Evolutionary conservation across 1,140 invertebrate genomes (phyloP), one percentile per base, ranked within the genome.

Genomic region (Sminthurides bifidus): DNA sequence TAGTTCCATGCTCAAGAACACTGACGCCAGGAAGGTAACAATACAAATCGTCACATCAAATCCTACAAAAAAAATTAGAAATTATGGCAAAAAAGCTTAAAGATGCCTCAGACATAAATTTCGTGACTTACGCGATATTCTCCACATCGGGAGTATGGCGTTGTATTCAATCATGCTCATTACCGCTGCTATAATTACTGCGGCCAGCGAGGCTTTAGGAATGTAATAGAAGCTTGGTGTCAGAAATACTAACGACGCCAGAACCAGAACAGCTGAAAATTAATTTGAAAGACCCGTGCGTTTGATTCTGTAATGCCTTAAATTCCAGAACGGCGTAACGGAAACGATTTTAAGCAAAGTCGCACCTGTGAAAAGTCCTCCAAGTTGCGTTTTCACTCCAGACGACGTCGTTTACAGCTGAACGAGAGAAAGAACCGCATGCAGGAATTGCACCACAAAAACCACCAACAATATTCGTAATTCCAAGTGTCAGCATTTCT

Each of bases 341-440:
- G 30, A 27, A 43, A 31, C n/a, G 33, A 41, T 52, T 26, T 27
- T 8, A 40, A 10, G 24, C 15, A 59, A 44, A 40, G 19, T 35
- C 27, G 64, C 72, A 81, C 85, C 90, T 43, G 92, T 95, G 60
- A 87, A 85, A 37, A 94, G 70, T 29, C 90, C 89, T 43, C 88
- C 87, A 26, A 91, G 68, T 0, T 89, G 84, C 3, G 88, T 92
- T 63, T 81, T 77, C 0, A 92, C 90, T 10, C 92, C 92, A 69
- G 87, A 92, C 2, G 88, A n/a, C 88, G 66, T 93, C 86, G 72
- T 95, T 94, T 0, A 97, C 89, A 26, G 92, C 91, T 53, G 87
- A 92, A 57, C 89, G 77, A 2, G 85, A 87, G 69, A 92, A 90
- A 0, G 87, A 91, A 1, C 88, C 92, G 2, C 91, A 94, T 2